phyloP scores from a whole-genome alignment of 1,140 invertebrate genomes.

The Neodiprion fabricii region DNA sequence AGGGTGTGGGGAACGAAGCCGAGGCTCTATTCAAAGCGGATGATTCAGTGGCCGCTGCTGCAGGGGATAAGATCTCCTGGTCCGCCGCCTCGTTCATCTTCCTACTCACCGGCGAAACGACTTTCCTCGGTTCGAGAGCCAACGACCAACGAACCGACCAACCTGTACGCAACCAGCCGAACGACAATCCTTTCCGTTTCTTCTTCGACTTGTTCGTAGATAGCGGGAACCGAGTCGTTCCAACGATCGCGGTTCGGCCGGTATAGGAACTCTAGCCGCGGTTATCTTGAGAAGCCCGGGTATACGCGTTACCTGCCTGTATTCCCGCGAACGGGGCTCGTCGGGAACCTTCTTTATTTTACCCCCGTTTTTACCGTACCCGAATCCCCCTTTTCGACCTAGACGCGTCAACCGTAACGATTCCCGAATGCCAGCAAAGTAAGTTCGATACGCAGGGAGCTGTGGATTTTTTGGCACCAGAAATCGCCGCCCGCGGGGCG shows the following conservation, averaged over 20 bases:
- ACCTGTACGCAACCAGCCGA: slow-evolving; percentile 48
- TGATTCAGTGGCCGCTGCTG: slow-evolving; percentile 59
- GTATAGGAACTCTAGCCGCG: too few species aligned
- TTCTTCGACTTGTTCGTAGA: slow-evolving; percentile 28
- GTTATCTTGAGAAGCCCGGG: too few species aligned
- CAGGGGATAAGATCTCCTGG: slow-evolving; percentile 57
- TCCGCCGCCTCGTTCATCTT: slow-evolving; percentile 56
- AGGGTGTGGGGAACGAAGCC: slow-evolving; percentile 50
- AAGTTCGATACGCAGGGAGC: too few species aligned
- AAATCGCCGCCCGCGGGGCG: slow-evolving; percentile 23
- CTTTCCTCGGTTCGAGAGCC: not conserved
- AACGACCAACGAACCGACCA: slow-evolving; percentile 23
- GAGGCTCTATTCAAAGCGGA: slow-evolving; percentile 58
- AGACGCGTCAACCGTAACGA: too few species aligned
- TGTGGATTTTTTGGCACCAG: slow-evolving; percentile 43
- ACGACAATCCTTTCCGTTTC: slow-evolving; percentile 26
- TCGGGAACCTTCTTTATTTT: slow-evolving; percentile 29
- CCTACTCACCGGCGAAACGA: slow-evolving; percentile 16
- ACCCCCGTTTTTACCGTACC: not conserved
- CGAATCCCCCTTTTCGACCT: too few species aligned
- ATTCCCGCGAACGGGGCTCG: not conserved
- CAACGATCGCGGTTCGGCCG: too few species aligned
- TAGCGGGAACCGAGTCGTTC: slow-evolving; percentile 9
- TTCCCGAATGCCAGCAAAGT: too few species aligned
- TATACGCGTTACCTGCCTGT: not conserved